A percentile compares a stretch with the other conserved stretches of the same genome.
phyloP scores from a whole-genome alignment of 2,888 invertebrate species.

The Xestia c-nigrum region DNA sequence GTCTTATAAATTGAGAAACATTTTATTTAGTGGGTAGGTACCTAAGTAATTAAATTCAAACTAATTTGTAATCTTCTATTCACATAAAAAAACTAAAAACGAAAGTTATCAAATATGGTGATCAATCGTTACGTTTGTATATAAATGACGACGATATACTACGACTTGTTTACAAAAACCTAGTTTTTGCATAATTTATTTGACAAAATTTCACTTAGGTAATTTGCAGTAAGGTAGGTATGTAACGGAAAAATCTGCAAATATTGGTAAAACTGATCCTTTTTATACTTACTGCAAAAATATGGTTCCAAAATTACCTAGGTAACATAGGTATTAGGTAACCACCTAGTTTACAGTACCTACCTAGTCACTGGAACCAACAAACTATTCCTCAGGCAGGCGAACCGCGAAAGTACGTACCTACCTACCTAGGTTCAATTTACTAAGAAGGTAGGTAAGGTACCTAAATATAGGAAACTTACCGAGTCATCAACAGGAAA shows the following conservation, averaged over 20 bases:
- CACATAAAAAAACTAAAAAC: conserved; percentile 14
- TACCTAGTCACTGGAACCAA: neutral
- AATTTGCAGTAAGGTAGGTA: neutral
- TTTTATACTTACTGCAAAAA: neutral
- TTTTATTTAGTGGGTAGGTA: neutral
- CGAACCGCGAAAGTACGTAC: neutral
- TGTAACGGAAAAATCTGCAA: neutral
- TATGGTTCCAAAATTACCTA: neutral
- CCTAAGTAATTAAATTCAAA: conserved; percentile 9
- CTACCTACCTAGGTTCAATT: neutral
- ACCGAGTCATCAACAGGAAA: no score
- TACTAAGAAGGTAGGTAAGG: neutral
- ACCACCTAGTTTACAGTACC: neutral
- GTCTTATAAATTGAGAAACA: neutral
- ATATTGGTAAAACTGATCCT: neutral
- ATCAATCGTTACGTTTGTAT: conserved; percentile 1
- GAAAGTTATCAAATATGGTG: conserved; percentile 43
- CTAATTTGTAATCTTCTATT: conserved; percentile 2
- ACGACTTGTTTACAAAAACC: conserved; percentile 16
- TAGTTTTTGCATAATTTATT: conserved; percentile 23
- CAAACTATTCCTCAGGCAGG: neutral
- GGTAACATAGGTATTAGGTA: neutral
- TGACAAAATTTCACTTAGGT: conserved; percentile 29
- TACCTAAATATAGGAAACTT: neutral
- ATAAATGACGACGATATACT: no score